A percentile compares a stretch with the other conserved stretches of the same genome.
Conservation (phyloP, 2,888 invertebrate species). For the Rugalucina vietnamica region DNA sequence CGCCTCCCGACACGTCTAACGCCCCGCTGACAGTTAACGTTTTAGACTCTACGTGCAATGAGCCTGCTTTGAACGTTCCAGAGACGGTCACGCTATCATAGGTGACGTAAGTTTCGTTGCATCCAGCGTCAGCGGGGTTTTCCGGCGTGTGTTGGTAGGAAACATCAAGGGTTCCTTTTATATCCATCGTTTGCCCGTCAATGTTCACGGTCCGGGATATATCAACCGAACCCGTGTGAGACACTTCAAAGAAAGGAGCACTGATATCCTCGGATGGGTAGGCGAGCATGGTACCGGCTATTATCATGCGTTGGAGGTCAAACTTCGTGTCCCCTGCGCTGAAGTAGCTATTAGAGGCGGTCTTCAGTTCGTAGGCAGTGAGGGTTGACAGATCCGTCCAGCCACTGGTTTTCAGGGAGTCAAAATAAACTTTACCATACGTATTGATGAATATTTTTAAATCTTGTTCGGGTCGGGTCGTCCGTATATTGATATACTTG, state of each 20-base stretch:
- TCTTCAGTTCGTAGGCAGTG: slow-evolving; percentile 40
- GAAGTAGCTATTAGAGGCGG: slow-evolving; percentile 43
- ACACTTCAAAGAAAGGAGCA: slow-evolving; percentile 40
- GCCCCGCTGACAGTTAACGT: slow-evolving; percentile 51
- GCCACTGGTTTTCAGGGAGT: slow-evolving; percentile 38
- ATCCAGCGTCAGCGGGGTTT: slow-evolving; percentile 40
- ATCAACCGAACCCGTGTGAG: slow-evolving; percentile 48
- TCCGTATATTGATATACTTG: slow-evolving; percentile 45
- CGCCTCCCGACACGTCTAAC: slow-evolving; percentile 66
- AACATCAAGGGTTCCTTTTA: slow-evolving; percentile 49
- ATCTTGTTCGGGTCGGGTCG: slow-evolving; percentile 21
- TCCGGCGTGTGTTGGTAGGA: slow-evolving; percentile 55
- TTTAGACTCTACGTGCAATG: slow-evolving; percentile 42
- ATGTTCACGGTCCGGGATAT: slow-evolving; percentile 35
- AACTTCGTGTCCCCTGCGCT: slow-evolving; percentile 58
- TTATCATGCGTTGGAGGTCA: slow-evolving; percentile 29
- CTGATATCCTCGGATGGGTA: slow-evolving; percentile 44
- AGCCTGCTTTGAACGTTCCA: slow-evolving; percentile 68
- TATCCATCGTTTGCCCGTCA: neutral
- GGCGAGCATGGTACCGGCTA: slow-evolving; percentile 47
- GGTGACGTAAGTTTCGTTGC: slow-evolving; percentile 41
- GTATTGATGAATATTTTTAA: slow-evolving; percentile 29
- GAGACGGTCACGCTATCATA: slow-evolving; percentile 50
- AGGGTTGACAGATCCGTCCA: slow-evolving; percentile 50
- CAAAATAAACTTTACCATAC: slow-evolving; percentile 49